phyloP scores from a whole-genome alignment of 2,888 invertebrate genomes.

The Odontothrips loti region DNA sequence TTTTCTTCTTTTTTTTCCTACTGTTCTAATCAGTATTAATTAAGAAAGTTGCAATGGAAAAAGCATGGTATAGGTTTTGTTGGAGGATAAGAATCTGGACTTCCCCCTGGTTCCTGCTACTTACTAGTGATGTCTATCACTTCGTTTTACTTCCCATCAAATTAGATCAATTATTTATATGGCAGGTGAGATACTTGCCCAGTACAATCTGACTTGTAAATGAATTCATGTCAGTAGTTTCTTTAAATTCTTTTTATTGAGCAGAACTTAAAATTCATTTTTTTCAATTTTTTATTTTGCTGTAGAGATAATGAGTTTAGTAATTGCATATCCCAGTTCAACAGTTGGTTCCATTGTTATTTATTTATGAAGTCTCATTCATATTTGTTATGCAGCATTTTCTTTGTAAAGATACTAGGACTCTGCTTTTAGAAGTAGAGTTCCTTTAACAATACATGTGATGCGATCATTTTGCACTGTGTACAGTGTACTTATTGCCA shows the following conservation, averaged over 20 bases:
- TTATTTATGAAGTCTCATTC: background rate
- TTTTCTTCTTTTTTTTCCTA: background rate
- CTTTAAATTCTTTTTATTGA: background rate
- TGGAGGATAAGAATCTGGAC: constrained; percentile 14
- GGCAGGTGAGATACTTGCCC: background rate
- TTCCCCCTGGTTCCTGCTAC: background rate
- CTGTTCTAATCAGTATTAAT: constrained; percentile 25
- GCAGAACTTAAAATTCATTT: background rate
- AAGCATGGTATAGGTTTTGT: background rate
- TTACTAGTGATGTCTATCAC: background rate
- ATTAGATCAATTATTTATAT: background rate
- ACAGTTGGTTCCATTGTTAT: background rate
- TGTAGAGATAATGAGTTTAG: background rate
- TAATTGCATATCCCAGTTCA: constrained; percentile 6
- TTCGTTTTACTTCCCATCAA: background rate
- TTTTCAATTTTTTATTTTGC: background rate
- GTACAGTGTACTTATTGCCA: constrained; percentile 4
- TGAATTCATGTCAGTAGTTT: too few relatives aligned
- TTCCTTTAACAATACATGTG: background rate
- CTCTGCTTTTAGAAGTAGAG: constrained; percentile 11
- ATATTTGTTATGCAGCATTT: constrained; percentile 4
- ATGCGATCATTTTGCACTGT: constrained; percentile 24
- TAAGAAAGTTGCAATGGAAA: background rate
- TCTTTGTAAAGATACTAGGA: background rate
- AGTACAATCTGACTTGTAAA: background rate